A percentile compares a stretch with the other conserved stretches of the same genome.
Conservation (phyloP, 2,113 vertebrate species). For the Cyprinodon brontotheroides region DNA sequence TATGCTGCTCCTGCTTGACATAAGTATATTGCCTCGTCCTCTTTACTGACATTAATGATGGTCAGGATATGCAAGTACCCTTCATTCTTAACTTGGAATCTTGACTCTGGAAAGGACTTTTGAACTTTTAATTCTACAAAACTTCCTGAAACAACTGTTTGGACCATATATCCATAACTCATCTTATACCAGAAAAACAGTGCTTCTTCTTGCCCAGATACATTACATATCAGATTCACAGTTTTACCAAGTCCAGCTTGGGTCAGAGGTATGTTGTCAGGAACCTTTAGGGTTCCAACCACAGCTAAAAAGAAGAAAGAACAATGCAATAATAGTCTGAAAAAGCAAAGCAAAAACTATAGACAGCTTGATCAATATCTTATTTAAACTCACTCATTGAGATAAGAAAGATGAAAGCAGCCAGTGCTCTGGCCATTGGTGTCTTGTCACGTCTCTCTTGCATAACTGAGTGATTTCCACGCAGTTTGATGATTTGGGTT, state of each 20-base stretch:
- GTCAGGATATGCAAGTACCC: background rate
- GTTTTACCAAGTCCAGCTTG: conserved; percentile 23
- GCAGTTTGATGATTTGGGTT: conserved; percentile 21
- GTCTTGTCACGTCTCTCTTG: conserved; percentile 2
- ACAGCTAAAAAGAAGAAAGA: conserved; percentile 35
- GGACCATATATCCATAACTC: conserved; percentile 23
- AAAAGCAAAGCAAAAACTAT: background rate
- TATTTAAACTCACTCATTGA: conserved; percentile 37
- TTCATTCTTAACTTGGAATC: background rate
- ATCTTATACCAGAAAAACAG: conserved; percentile 50
- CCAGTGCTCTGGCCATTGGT: conserved; percentile 12
- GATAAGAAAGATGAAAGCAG: conserved; percentile 39
- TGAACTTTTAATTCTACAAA: fast-evolving
- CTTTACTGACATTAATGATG: conserved; percentile 49
- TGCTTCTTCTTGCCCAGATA: fast-evolving
- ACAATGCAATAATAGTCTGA: background rate
- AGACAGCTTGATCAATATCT: background rate
- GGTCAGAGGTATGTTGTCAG: conserved; percentile 14
- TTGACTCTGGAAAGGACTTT: background rate
- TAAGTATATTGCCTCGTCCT: conserved; percentile 59
- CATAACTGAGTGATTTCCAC: conserved; percentile 19
- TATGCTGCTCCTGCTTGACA: conserved; percentile 40
- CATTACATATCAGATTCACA: conserved; percentile 29
- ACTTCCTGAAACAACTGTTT: conserved; percentile 7
- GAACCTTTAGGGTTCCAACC: background rate